These are phyloP conservation scores for Gopherus flavomarginatus DNA, from an alignment of 2,113 vertebrate genomes.

Conservation along the genomic window DNA sequence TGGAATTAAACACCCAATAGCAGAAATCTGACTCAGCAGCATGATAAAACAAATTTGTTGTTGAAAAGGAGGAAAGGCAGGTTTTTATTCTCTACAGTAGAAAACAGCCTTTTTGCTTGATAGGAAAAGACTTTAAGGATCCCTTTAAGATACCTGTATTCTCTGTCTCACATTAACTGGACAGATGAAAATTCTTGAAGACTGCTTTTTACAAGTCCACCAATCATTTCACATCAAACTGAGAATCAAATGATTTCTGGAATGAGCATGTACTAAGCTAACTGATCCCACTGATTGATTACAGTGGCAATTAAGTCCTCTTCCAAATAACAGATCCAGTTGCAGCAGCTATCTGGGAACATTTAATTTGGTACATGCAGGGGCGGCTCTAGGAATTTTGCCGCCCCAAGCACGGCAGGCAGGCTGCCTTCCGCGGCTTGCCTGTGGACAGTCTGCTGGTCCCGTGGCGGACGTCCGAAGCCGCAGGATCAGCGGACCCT, in stretches of 20 bases:
- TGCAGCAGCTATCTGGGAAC: neutral
- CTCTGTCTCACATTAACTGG: neutral
- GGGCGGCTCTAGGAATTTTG: too few species aligned
- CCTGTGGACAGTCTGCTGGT: too few species aligned
- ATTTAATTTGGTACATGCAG: neutral
- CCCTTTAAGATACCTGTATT: neutral
- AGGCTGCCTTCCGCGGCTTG: too few species aligned
- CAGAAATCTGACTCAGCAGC: neutral
- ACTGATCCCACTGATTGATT: neutral
- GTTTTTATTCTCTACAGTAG: neutral
- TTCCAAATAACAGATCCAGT: neutral
- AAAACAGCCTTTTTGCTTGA: neutral
- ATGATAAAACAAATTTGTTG: too few species aligned
- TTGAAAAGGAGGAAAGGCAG: neutral
- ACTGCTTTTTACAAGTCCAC: neutral
- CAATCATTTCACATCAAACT: conserved; percentile 1
- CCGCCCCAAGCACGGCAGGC: too few species aligned
- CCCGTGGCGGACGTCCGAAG: too few species aligned
- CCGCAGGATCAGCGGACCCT: too few species aligned
- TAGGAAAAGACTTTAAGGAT: neutral
- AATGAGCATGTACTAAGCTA: neutral
- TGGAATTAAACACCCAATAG: neutral
- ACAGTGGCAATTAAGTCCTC: neutral
- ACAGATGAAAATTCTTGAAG: neutral
- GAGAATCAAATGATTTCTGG: neutral